phyloP scores from a whole-genome alignment of 2,113 vertebrate species.

The Micronisus gabar region DNA sequence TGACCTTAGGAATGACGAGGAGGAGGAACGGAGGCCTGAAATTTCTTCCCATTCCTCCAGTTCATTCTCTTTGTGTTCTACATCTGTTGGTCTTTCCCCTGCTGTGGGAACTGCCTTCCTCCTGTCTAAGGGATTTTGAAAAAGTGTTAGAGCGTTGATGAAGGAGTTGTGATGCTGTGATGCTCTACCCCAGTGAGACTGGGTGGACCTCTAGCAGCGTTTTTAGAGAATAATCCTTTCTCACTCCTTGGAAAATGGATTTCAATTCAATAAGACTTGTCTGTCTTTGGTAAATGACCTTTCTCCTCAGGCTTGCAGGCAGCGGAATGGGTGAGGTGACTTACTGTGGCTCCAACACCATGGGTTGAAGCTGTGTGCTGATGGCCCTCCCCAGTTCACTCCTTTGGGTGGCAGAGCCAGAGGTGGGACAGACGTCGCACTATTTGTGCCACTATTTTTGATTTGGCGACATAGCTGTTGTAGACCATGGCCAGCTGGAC shows the following conservation, averaged over 20 bases:
- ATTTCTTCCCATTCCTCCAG: background rate
- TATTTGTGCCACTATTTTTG: background rate
- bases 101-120: background rate
- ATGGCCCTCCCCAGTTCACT: background rate
- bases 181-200: background rate
- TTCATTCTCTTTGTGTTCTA: background rate
- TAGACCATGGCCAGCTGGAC: background rate
- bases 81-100: background rate
- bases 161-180: background rate
- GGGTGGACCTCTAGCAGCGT: background rate
- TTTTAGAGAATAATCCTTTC: background rate
- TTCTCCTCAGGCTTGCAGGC: background rate
- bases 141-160: background rate
- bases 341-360: background rate
- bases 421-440: rapidly evolving
- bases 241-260: background rate
- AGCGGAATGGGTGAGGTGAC: background rate
- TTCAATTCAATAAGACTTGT: background rate
- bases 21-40: background rate
- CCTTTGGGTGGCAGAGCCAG: background rate
- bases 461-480: background rate
- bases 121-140: background rate
- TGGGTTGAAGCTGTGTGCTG: background rate
- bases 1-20: background rate
- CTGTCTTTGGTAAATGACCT: background rate